phyloP scores from a whole-genome alignment of 2,888 invertebrate genomes.

The Philhelius pedissequus region DNA sequence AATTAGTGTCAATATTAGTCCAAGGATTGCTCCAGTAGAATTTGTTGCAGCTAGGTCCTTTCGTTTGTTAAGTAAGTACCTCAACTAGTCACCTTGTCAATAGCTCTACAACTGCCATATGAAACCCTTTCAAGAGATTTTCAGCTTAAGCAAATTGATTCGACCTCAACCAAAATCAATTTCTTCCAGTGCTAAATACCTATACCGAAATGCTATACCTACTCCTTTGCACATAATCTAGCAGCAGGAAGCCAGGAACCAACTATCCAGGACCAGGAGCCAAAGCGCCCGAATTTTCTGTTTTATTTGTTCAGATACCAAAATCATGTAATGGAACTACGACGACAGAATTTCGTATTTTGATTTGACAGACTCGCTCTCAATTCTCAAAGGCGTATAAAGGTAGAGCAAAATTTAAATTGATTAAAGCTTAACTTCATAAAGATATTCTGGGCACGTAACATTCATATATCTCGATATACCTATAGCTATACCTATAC shows the following conservation, averaged over 20 bases:
- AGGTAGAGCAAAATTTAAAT: conserved; percentile 37
- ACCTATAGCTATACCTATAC: too few species aligned
- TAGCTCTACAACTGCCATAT: conserved; percentile 24
- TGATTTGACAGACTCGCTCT: conserved; percentile 4
- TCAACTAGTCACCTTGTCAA: conserved; percentile 54
- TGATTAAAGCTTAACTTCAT: conserved; percentile 51
- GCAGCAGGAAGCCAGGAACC: not conserved
- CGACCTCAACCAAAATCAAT: conserved; percentile 58
- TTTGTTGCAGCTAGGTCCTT: conserved; percentile 27
- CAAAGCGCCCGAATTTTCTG: not conserved
- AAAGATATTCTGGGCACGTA: conserved; percentile 51
- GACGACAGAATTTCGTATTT: not conserved
- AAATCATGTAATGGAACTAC: conserved; percentile 17
- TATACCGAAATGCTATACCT: conserved; percentile 22
- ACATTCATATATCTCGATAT: not conserved
- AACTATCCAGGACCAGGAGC: not conserved
- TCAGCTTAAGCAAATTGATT: conserved; percentile 60
- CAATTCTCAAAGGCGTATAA: conserved; percentile 2
- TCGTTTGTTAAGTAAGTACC: conserved; percentile 47
- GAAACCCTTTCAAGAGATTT: conserved; percentile 57
- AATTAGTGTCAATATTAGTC: conserved; percentile 58
- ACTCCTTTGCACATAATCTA: not conserved
- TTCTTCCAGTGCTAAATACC: conserved; percentile 24
- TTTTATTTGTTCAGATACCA: not conserved
- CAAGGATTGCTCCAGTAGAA: conserved; percentile 17